Conservation (phyloP, 2,113 vertebrate genomes). For the Ciconia maguari region DNA sequence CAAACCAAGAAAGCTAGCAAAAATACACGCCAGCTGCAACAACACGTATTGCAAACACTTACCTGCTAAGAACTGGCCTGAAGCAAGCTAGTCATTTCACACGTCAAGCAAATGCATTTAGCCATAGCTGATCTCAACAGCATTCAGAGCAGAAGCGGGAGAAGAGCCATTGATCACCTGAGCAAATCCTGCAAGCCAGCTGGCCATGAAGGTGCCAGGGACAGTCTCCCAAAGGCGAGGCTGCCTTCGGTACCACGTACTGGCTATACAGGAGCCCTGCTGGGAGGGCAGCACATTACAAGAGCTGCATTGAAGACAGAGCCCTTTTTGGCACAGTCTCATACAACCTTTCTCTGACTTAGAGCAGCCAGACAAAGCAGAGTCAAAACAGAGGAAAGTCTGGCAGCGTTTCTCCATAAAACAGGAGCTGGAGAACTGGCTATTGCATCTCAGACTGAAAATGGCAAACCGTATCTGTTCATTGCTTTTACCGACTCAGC, state of each 20-base stretch:
- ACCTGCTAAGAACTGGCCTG: background rate
- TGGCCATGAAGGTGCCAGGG: background rate
- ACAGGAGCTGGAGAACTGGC: background rate
- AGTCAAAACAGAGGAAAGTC: conserved; percentile 3
- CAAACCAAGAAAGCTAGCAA: background rate
- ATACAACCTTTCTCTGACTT: background rate
- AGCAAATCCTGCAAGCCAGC: background rate
- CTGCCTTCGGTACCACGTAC: background rate
- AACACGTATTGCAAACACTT: background rate
- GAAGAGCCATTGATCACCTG: background rate
- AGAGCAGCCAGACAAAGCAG: conserved; percentile 31
- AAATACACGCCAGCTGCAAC: background rate
- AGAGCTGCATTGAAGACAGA: background rate
- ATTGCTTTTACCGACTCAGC: background rate
- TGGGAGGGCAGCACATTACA: background rate
- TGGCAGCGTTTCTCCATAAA: background rate
- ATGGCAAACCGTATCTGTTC: background rate
- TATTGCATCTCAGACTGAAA: background rate
- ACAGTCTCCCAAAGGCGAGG: background rate
- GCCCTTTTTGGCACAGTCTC: background rate
- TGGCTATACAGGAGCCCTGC: background rate
- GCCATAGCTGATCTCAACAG: background rate
- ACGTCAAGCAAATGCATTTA: background rate
- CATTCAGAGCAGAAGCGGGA: background rate
- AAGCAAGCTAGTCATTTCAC: background rate